Conservation (phyloP, 1,140 invertebrate species). For the Zaprionus nigranus region DNA sequence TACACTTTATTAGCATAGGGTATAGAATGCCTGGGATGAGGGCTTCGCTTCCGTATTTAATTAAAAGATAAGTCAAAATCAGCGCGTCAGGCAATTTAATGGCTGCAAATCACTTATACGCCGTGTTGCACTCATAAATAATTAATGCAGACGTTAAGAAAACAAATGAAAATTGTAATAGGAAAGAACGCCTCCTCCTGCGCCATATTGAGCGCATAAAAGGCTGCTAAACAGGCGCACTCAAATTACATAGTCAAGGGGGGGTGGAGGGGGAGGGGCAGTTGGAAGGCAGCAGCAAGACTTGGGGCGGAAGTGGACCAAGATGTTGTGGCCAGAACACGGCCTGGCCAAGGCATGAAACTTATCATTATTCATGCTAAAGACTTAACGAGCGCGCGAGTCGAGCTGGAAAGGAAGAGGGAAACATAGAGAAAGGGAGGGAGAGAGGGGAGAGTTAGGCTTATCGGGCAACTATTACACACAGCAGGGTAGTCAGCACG, state of each 20-base stretch:
- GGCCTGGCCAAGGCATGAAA: conserved; percentile 56
- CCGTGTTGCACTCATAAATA: conserved; percentile 76
- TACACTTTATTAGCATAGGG: not conserved
- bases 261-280: no score
- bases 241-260: conserved; percentile 55
- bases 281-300: conserved; percentile 5
- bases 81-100: conserved; percentile 47
- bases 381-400: conserved; percentile 81
- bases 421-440: not conserved
- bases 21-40: not conserved
- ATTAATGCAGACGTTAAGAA: conserved; percentile 68
- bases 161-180: conserved; percentile 67
- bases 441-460: conserved; percentile 21
- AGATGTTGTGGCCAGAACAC: conserved; percentile 58
- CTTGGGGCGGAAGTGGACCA: conserved; percentile 52
- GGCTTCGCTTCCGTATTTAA: conserved; percentile 38
- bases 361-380: conserved; percentile 84
- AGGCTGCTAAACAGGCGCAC: conserved; percentile 72
- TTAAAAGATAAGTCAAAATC: conserved; percentile 66
- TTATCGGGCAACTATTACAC: conserved; percentile 77
- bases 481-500: conserved; percentile 45
- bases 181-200: conserved; percentile 36
- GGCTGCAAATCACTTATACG: conserved; percentile 68
- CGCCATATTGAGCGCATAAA: conserved; percentile 77
- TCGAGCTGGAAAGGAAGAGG: conserved; percentile 10